Evolutionary conservation across 2,797 vertebrate species (phyloP).

Genomic region (Pseudomugil gertrudae): DNA sequence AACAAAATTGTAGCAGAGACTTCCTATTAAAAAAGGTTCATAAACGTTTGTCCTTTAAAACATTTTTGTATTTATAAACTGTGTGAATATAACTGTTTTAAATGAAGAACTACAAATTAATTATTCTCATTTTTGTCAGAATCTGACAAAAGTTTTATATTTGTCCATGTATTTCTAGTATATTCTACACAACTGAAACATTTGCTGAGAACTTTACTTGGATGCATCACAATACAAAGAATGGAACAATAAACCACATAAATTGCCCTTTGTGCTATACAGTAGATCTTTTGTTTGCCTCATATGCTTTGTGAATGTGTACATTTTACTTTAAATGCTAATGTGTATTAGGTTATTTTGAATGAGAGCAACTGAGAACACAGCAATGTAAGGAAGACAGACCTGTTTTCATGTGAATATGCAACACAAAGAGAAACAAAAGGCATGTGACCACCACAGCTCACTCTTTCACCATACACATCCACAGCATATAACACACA

Average conservation of each 20-base stretch:
- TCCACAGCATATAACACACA: not conserved
- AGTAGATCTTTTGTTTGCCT: slow-evolving; percentile 25
- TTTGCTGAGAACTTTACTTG: not conserved
- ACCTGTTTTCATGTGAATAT: not conserved
- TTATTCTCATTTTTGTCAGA: too few relatives aligned
- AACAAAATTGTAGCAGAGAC: too few relatives aligned
- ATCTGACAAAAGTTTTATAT: too few relatives aligned
- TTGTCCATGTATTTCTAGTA: not conserved
- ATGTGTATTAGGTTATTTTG: slow-evolving; percentile 29
- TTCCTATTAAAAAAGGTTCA: too few relatives aligned
- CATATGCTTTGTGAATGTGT: slow-evolving; percentile 21
- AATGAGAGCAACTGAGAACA: slow-evolving; percentile 39
- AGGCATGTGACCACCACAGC: not conserved
- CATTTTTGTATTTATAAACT: too few relatives aligned
- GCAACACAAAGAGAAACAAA: not conserved
- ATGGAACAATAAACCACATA: not conserved
- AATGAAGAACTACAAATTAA: too few relatives aligned
- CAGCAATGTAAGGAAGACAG: slow-evolving; percentile 16
- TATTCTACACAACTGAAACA: too few relatives aligned
- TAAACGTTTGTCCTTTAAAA: too few relatives aligned
- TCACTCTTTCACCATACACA: not conserved
- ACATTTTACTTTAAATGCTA: slow-evolving; percentile 37
- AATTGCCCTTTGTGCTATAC: slow-evolving; percentile 17
- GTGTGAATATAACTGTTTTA: too few relatives aligned
- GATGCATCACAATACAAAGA: slow-evolving; percentile 41